phyloP scores from a whole-genome alignment of 2,113 vertebrate genomes.

The Pycnonotus jocosus region DNA sequence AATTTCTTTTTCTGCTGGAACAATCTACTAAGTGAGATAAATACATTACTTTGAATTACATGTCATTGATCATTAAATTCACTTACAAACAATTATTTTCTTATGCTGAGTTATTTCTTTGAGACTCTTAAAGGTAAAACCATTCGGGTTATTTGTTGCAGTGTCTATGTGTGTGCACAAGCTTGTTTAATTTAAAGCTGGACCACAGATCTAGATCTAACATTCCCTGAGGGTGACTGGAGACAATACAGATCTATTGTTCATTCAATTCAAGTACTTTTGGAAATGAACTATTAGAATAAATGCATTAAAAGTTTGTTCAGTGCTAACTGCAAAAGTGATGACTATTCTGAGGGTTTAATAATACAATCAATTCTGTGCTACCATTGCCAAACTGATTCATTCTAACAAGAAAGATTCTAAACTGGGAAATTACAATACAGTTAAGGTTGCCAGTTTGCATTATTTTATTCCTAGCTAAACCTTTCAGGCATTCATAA shows the following conservation, averaged over 20 bases:
- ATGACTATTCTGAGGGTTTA: not conserved
- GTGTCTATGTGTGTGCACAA: not conserved
- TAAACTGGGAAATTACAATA: conserved; percentile 14
- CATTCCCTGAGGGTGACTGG: not conserved
- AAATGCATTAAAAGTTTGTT: not conserved
- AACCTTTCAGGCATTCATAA: conserved; percentile 39
- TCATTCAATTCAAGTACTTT: not conserved
- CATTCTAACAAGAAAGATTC: not conserved
- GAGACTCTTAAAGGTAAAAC: not conserved
- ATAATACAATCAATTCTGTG: not conserved
- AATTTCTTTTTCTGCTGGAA: not conserved
- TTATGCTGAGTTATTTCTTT: not conserved
- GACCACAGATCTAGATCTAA: not conserved
- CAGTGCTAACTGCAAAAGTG: not conserved
- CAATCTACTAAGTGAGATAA: not conserved
- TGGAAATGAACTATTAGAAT: conserved; percentile 1
- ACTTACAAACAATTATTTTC: not conserved
- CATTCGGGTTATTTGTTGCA: not conserved
- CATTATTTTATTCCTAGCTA: conserved; percentile 38
- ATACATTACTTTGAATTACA: not conserved
- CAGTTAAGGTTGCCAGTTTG: conserved; percentile 30
- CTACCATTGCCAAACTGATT: not conserved
- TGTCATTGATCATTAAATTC: not conserved
- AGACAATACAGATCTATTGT: not conserved
- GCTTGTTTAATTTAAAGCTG: not conserved